A percentile compares a stretch with the other conserved stretches of the same genome.
Evolutionary conservation across 1,140 invertebrate species (phyloP).

Genomic region (Apolygus lucorum): DNA sequence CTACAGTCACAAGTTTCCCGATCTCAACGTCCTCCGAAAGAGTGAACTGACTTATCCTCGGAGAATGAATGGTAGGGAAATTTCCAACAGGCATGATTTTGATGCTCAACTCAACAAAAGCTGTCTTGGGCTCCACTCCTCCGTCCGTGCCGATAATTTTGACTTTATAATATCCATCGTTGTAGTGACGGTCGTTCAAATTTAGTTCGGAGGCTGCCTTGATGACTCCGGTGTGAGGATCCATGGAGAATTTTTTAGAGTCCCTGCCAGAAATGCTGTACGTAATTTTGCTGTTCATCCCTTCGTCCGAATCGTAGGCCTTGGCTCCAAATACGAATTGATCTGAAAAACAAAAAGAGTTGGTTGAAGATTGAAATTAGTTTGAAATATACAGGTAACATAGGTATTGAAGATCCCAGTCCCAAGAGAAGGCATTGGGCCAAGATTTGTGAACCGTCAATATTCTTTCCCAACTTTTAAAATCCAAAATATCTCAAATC

Average conservation of each 20-base stretch:
- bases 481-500: no score
- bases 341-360: slow-evolving; percentile 37
- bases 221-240: slow-evolving; percentile 71
- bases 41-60: slow-evolving; percentile 58
- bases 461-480: no score
- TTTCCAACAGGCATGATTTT: slow-evolving; percentile 58
- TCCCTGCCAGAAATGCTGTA: slow-evolving; percentile 72
- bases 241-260: slow-evolving; percentile 63
- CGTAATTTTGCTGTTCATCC: slow-evolving; percentile 64
- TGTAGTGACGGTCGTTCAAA: slow-evolving; percentile 31
- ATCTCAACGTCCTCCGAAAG: slow-evolving; percentile 68
- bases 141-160: slow-evolving; percentile 63
- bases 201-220: slow-evolving; percentile 50
- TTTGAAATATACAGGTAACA: no score
- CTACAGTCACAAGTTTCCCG: slow-evolving; percentile 59
- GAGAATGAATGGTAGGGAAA: slow-evolving; percentile 64
- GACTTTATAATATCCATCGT: slow-evolving; percentile 54
- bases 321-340: slow-evolving; percentile 80
- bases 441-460: no score
- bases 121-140: slow-evolving; percentile 51
- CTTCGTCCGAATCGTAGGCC: slow-evolving; percentile 70
- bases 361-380: not conserved
- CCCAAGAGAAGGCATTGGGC: no score
- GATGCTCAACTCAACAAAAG: slow-evolving; percentile 58
- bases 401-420: no score